phyloP scores from a whole-genome alignment of 2,797 vertebrate species.

The Pygocentrus nattereri region DNA sequence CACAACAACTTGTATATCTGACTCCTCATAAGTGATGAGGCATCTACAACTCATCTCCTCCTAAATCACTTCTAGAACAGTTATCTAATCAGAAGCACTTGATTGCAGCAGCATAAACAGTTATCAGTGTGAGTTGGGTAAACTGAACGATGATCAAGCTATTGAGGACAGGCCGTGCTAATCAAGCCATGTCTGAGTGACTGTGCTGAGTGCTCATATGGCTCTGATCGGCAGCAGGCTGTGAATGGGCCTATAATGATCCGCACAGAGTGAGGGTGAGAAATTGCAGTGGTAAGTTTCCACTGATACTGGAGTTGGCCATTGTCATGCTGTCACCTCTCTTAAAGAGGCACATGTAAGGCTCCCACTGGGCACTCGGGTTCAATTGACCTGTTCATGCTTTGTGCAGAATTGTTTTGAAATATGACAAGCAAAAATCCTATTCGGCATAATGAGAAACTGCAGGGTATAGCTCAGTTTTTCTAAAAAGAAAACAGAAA shows the following conservation, averaged over 20 bases:
- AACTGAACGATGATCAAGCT: conserved; percentile 54
- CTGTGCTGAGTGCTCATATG: conserved; percentile 44
- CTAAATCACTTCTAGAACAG: conserved; percentile 49
- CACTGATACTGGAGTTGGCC: conserved; percentile 11
- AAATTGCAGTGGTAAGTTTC: conserved; percentile 29
- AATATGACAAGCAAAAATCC: neutral
- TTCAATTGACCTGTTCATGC: neutral
- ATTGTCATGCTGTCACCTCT: conserved; percentile 16
- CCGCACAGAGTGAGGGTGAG: conserved; percentile 22
- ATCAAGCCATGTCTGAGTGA: conserved; percentile 52
- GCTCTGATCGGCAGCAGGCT: conserved; percentile 46
- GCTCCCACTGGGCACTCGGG: neutral
- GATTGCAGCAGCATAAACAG: conserved; percentile 45
- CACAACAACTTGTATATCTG: neutral
- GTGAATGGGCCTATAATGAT: conserved; percentile 55
- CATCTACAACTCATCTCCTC: conserved; percentile 13
- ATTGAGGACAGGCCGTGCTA: conserved; percentile 49
- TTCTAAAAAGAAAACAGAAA: too few species aligned
- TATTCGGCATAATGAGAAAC: too few species aligned
- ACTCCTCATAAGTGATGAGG: conserved; percentile 33
- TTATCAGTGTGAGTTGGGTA: conserved; percentile 51
- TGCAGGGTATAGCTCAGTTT: too few species aligned
- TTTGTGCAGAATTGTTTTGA: neutral
- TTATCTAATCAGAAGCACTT: conserved; percentile 49
- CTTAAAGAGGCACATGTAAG: conserved; percentile 13